phyloP scores from a whole-genome alignment of 2,113 vertebrate genomes.

The Trachemys scripta region DNA sequence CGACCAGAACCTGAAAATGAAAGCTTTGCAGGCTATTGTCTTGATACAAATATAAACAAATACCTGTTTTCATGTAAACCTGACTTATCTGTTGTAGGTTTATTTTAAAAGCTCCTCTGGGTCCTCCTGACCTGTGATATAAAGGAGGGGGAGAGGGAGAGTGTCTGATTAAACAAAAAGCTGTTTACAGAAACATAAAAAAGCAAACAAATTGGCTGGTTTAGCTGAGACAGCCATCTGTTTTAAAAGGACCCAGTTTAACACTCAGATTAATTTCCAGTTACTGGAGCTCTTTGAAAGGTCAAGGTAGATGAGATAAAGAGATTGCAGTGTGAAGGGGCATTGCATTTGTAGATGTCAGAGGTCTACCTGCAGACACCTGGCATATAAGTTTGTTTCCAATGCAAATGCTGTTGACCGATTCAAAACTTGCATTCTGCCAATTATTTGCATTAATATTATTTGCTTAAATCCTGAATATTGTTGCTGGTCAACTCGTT shows the following conservation, averaged over 20 bases:
- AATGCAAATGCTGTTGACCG: no score
- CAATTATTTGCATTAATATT: no score
- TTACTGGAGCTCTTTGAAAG: no score
- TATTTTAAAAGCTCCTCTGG: neutral
- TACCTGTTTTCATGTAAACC: neutral
- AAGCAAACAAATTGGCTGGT: neutral
- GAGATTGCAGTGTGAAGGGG: neutral
- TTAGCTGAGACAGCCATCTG: neutral
- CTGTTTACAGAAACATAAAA: neutral
- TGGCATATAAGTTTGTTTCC: neutral
- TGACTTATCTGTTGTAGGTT: neutral
- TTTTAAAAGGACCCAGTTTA: neutral
- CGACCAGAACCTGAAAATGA: neutral
- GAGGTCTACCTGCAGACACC: neutral
- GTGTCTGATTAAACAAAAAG: neutral
- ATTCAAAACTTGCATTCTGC: no score
- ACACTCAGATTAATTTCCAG: neutral
- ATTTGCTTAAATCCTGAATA: no score
- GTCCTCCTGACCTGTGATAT: neutral
- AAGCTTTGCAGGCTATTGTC: neutral
- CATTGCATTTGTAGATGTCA: neutral
- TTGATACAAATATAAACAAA: neutral
- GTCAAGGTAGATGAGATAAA: neutral
- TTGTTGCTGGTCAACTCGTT: no score
- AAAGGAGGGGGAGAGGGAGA: neutral